phyloP scores from a whole-genome alignment of 1,140 invertebrate species.

The Heliconius hermathena region DNA sequence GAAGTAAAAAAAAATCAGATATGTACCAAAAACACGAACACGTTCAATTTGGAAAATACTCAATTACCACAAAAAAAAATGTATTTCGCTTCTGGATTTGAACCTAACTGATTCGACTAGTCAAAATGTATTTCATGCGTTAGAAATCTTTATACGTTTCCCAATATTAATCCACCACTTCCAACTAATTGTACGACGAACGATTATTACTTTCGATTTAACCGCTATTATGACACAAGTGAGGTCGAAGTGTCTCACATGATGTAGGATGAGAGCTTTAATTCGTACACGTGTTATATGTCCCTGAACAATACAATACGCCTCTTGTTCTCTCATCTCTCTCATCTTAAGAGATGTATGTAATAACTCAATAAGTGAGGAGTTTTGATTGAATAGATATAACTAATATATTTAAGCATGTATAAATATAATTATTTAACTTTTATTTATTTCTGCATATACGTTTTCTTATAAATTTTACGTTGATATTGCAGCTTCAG shows the following conservation, averaged over 20 bases:
- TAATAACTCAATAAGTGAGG: neutral
- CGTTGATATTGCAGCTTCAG: no score
- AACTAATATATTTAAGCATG: neutral
- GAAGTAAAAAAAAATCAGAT: no score
- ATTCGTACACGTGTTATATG: neutral
- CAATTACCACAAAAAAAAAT: no score
- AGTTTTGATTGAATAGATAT: neutral
- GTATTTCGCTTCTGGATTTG: no score
- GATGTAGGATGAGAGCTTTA: neutral
- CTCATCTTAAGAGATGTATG: constrained; percentile 2
- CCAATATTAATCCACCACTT: constrained; percentile 3
- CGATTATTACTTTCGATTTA: constrained; percentile 16
- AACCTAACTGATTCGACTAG: no score
- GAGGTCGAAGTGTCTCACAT: neutral
- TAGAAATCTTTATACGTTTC: neutral
- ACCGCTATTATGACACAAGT: constrained; percentile 8
- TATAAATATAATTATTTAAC: no score
- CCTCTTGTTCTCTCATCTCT: neutral
- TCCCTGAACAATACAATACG: neutral
- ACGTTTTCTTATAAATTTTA: no score
- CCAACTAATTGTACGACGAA: constrained; percentile 1
- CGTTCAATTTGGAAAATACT: no score
- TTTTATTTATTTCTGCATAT: no score
- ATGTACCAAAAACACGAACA: no score
- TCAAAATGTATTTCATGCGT: neutral